A percentile compares a stretch with the other conserved stretches of the same genome.
Conservation (phyloP, 2,888 invertebrate genomes). For the Tipula confusa region DNA sequence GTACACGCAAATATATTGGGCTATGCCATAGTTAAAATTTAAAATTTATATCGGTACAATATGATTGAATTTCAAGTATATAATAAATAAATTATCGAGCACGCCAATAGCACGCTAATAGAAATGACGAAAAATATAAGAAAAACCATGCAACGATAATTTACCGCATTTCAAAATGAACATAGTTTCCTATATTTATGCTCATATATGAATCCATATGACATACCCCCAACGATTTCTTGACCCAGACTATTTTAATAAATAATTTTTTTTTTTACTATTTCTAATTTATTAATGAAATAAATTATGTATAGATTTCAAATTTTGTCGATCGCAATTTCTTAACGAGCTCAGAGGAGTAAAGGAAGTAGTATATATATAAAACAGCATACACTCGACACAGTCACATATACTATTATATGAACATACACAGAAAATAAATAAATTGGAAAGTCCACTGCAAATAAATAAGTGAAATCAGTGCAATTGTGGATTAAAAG, state of each 20-base stretch:
- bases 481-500: not conserved
- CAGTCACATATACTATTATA: not conserved
- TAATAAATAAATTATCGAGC: no score
- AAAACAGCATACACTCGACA: not conserved
- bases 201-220: not conserved
- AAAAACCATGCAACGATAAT: not conserved
- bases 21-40: no score
- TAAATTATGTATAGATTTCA: not conserved
- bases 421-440: not conserved
- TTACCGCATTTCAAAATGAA: not conserved
- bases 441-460: not conserved
- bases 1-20: no score
- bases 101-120: no score
- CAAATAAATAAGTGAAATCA: not conserved
- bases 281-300: not conserved
- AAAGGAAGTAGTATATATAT: not conserved
- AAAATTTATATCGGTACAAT: no score
- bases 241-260: constrained; percentile 12
- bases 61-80: no score
- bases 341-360: not conserved
- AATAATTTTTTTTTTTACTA: not conserved
- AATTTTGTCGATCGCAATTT: not conserved
- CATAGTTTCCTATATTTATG: not conserved
- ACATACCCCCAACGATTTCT: constrained; percentile 12
- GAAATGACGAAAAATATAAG: not conserved